Base-by-base conservation (phyloP, 1,140 invertebrate species). In the Homalodisca vitripennis region DNA sequence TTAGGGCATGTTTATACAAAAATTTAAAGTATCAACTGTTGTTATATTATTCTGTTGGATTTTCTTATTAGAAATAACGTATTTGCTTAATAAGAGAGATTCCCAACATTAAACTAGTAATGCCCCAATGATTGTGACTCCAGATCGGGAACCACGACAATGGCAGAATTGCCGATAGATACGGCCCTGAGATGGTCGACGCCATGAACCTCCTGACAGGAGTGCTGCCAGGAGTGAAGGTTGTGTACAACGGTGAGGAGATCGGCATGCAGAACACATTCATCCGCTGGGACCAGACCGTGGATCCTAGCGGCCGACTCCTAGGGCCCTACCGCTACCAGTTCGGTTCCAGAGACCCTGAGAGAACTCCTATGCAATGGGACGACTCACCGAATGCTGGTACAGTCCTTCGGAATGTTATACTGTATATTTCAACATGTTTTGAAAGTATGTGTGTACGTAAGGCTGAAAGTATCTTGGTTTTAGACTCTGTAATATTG, bases 241-340 rank as follows among this genome's bases (percentile, higher is more conserved):
- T 92, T 0, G 87, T 86, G 64, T 94, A 93, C 76, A 88, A 92
- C 78, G 92, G 89, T 1, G 89, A 92, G 75, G 90, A 92, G 75
- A 85, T 92, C 66, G 91, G 87, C 1, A 92, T 94, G 88, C 79
- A 83, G 2, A 85, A 93, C 81, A 82, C 83, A 0, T 78, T 75
- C 60, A 79, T 89, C 10, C 53, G 79, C 57, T 86, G 81, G 80
- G 80, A 83, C 67, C 81, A 85, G 71, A 83, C 83, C 0, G 69
- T 81, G 0, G 84, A 85, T 72, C 84, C 84, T 0, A 75, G 76
- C 1, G 74, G 69, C 0, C 29, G 70, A 3, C 57, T 70, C 27
- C 64, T 71, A 82, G 83, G 30, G 22, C 0, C 81, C 78, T 53
- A 57, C 70, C 17, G 66, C 69, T 51, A 69, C 68, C 82, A 82